Base-by-base conservation (phyloP, 2,113 vertebrate species). In the Oceanodroma tethys region DNA sequence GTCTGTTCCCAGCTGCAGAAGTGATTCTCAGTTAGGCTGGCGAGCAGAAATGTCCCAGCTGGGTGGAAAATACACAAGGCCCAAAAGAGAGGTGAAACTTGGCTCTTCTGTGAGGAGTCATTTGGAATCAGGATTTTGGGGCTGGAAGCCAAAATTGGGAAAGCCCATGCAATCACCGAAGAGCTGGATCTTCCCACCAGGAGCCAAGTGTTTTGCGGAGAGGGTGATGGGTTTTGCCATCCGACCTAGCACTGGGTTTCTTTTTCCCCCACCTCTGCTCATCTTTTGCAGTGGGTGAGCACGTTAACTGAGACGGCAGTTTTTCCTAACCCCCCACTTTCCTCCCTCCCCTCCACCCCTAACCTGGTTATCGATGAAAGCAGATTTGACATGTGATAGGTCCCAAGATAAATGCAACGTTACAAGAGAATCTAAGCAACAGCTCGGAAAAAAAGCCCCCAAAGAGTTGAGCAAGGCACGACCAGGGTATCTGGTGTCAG, bases 91-190 rank as follows among this genome's bases (percentile, higher is more conserved):
- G 30, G 38, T 67, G 18, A 55, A 71, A 63, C 17, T 50, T 32
- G 22, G 13, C 34, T 62, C 4, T 71, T 20, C 13, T 8, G 2
- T 7, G 19, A 36, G 36, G 45, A 29, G 8, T 55, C 36, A 16
- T 26, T 62, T 1, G 1, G 21, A 45, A 74, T 29, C 16, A 23
- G 48, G 43, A 36, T 43, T 82, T 43, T 6, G 36, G 74, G 67
- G 10, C 29, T 50, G 67, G 55, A 68, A 70, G 26, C 12, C 36
- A 36, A 29, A n/a, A 10, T 0, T 65, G 42, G 47, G 53, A 38
- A 71, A 56, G 36, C 7, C 43, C 16, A 9, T 11, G 25, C 14
- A 29, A 4, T 16, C 52, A 16, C 13, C 0, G 0, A 36, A 40
- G 53, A 42, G 15, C 32, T 70, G 81, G 18, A 21, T 79, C 42